Base-by-base conservation (phyloP, 2,888 invertebrate species). In the Smittia aterrima region DNA sequence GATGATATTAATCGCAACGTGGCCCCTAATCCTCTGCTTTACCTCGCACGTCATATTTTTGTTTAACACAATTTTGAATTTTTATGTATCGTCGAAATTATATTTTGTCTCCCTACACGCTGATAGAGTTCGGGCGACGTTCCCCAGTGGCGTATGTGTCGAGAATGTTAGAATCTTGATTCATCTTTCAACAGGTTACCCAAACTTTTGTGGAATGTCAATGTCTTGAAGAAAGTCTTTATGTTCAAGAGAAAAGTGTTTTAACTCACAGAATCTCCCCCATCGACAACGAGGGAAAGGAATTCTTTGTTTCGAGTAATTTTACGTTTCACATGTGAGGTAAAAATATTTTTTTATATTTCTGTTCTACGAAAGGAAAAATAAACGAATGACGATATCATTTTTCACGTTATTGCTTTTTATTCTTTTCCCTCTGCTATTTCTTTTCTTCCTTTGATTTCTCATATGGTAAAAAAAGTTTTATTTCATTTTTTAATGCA, bases 51-150 rank as follows among this genome's bases (percentile, higher is more conserved):
- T 47, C 47, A 47, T 47, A n/a, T 47, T 47, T 47, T 47, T 16
- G 47, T 47, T 13, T 47, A 47, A 47, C 47, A 47, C 47, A 47
- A 58, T 20, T 58, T 58, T 20, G 20, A 58, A 58, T 20, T n/a
- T 58, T 58, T 58, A 58, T 58, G 58, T 20, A 4, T 58, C 58
- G n/a, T 6, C 58, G 32, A 58, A 58, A 58, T 58, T 58, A 58
- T 20, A 20, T 58, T 58, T 58, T 22, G 58, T 58, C 22, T n/a
- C 58, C 18, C 20, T 7, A 18, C 18, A 3, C 58, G 20, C 22
- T 4, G 22, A 58, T 22, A 6, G 4, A 18, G 11, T 47, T 47
- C n/a, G n/a, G 32, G 32, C 9, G 16, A 47, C 47, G 11, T 47
- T 13, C 16, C 11, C n/a, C 11, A 47, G 16, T 47, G 3, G 32